These are phyloP conservation scores for Drosophila suzukii DNA, from an alignment of 1,140 invertebrate genomes.

Conservation along the genomic window DNA sequence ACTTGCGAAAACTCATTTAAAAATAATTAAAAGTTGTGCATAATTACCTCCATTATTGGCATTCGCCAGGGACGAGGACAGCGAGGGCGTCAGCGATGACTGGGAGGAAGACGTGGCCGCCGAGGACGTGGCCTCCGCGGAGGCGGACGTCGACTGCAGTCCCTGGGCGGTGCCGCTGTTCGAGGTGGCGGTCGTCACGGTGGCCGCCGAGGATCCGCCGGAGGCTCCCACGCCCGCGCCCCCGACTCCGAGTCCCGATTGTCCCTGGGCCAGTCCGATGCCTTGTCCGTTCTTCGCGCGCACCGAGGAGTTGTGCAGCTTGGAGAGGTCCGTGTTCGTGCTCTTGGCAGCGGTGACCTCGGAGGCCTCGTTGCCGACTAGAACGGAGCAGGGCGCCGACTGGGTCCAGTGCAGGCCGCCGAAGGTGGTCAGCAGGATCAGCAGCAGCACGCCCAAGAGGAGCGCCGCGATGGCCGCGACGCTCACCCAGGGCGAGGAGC, in stretches of 20 bases:
- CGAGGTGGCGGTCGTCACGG: constrained; percentile 71
- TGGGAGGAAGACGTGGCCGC: constrained; percentile 72
- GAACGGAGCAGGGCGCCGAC: constrained; percentile 91
- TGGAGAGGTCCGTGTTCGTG: constrained; percentile 82
- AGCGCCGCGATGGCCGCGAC: constrained; percentile 93
- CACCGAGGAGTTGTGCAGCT: constrained; percentile 85
- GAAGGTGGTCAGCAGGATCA: constrained; percentile 94
- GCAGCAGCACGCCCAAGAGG: constrained; percentile 91
- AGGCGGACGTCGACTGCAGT: constrained; percentile 72
- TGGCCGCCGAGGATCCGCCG: constrained; percentile 45
- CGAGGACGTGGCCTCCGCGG: constrained; percentile 70
- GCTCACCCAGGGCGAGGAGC: constrained; percentile 95
- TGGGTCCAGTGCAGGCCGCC: constrained; percentile 93
- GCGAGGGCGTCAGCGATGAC: constrained; percentile 68
- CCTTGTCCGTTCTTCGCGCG: constrained; percentile 87
- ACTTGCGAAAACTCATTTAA: constrained; percentile 83
- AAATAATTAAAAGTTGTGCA: constrained; percentile 84
- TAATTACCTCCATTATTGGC: constrained; percentile 85
- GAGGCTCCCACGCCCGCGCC: constrained; percentile 76
- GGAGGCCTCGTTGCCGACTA: constrained; percentile 88
- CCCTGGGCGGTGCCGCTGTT: constrained; percentile 73
- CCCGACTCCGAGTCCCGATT: constrained; percentile 85
- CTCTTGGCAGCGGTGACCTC: constrained; percentile 84
- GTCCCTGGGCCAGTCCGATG: constrained; percentile 83
- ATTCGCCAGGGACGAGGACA: constrained; percentile 82